phyloP scores from a whole-genome alignment of 2,113 vertebrate species.

The Cygnus atratus region DNA sequence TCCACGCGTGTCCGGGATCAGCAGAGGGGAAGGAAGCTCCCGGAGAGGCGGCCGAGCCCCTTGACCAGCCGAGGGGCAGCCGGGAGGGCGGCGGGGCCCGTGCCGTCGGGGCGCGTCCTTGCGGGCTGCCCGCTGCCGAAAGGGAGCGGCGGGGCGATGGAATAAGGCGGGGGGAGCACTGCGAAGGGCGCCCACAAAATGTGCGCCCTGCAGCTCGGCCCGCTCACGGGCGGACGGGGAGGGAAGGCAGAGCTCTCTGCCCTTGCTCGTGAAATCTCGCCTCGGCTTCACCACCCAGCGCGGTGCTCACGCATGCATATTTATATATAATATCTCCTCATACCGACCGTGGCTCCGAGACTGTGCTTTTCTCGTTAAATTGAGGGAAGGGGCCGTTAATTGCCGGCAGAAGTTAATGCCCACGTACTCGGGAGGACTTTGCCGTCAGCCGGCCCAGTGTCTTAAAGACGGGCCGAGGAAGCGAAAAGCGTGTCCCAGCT shows the following conservation, averaged over 20 bases:
- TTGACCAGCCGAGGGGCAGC: too few relatives aligned
- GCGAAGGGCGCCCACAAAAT: background rate
- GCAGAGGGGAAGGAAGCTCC: too few relatives aligned
- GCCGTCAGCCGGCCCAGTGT: background rate
- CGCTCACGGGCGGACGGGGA: background rate
- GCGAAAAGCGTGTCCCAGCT: background rate
- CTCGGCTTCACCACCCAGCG: background rate
- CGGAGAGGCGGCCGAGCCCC: background rate
- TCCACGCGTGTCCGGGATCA: too few relatives aligned
- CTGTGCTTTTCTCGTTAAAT: background rate
- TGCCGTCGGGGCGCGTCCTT: background rate
- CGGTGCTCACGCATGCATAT: background rate
- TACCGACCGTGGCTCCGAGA: background rate
- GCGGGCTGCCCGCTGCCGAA: background rate
- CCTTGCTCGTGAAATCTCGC: background rate
- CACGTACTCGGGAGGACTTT: background rate
- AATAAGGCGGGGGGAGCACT: rapidly evolving
- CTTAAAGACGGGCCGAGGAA: background rate
- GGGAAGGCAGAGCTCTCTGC: background rate
- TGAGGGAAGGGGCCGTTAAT: background rate
- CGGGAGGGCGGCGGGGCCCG: background rate
- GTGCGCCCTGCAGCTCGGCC: too few relatives aligned
- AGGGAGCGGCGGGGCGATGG: background rate
- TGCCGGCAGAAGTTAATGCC: background rate
- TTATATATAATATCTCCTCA: background rate